A percentile compares a stretch with the other conserved stretches of the same genome.
phyloP scores from a whole-genome alignment of 2,797 vertebrate genomes.

The Rhinichthys osculus region DNA sequence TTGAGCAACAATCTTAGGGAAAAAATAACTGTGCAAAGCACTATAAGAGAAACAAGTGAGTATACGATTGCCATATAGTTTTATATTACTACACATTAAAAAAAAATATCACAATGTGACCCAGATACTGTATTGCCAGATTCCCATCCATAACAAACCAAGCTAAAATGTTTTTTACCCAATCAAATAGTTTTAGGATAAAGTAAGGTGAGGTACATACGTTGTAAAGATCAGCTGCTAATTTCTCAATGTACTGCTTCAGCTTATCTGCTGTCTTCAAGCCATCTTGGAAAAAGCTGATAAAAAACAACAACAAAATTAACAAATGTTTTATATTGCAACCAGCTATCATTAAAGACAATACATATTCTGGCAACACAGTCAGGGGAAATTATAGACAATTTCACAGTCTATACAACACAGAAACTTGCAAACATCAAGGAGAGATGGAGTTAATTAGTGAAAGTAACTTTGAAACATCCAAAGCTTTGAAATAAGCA shows the following conservation, averaged over 20 bases:
- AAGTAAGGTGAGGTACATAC: conserved; percentile 74
- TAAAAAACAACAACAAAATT: conserved; percentile 68
- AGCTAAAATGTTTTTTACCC: neutral
- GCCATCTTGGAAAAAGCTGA: conserved; percentile 90
- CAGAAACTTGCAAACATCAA: neutral
- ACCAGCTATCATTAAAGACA: neutral
- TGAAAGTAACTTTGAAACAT: neutral
- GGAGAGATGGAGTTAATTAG: neutral
- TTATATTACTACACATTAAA: neutral
- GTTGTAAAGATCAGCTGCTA: conserved; percentile 89
- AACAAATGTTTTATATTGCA: neutral
- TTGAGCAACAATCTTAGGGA: neutral
- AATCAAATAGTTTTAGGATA: neutral
- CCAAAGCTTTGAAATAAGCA: neutral
- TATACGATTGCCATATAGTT: neutral
- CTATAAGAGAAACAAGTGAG: neutral
- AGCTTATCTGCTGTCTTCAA: conserved; percentile 91
- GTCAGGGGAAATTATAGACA: neutral
- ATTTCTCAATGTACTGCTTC: conserved; percentile 90
- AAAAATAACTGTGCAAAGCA: neutral
- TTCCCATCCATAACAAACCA: neutral
- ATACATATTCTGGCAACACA: neutral
- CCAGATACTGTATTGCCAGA: no score
- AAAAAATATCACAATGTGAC: neutral
- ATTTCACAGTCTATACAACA: neutral